phyloP scores from a whole-genome alignment of 2,113 vertebrate genomes.

The Grallaria varia region DNA sequence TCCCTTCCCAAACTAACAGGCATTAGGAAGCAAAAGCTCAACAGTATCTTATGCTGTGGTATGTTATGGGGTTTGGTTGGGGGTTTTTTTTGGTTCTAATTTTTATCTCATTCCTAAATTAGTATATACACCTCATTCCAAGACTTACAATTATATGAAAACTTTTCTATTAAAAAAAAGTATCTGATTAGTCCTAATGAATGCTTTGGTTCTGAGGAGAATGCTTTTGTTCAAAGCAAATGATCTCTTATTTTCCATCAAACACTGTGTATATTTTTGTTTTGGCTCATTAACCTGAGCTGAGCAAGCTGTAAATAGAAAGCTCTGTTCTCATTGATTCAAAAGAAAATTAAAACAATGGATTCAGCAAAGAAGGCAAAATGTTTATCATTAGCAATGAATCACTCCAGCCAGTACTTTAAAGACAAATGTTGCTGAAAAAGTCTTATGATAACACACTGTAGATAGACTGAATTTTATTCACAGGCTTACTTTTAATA shows the following conservation, averaged over 20 bases:
- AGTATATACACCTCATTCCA: neutral
- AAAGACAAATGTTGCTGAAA: neutral
- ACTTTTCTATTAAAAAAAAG: neutral
- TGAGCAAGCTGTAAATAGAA: slow-evolving; percentile 28
- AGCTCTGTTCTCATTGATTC: neutral
- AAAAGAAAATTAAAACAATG: slow-evolving; percentile 9
- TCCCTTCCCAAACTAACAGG: neutral
- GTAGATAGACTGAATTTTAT: slow-evolving; percentile 58
- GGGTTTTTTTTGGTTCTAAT: neutral
- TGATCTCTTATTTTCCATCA: neutral
- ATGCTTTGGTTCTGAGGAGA: neutral
- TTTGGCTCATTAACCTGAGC: slow-evolving; percentile 33
- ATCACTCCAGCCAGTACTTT: neutral
- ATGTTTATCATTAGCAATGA: neutral
- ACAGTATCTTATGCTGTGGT: neutral
- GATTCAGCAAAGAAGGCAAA: neutral
- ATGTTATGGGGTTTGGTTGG: neutral
- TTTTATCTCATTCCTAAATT: neutral
- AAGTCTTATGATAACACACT: neutral
- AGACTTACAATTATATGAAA: neutral
- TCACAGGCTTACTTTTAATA: slow-evolving; percentile 57
- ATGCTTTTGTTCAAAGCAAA: neutral
- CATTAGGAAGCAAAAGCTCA: neutral
- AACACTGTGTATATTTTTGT: neutral
- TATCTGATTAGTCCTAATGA: neutral